Conservation (phyloP, 2,888 invertebrate species). For the Amblyjoppa proteus region DNA sequence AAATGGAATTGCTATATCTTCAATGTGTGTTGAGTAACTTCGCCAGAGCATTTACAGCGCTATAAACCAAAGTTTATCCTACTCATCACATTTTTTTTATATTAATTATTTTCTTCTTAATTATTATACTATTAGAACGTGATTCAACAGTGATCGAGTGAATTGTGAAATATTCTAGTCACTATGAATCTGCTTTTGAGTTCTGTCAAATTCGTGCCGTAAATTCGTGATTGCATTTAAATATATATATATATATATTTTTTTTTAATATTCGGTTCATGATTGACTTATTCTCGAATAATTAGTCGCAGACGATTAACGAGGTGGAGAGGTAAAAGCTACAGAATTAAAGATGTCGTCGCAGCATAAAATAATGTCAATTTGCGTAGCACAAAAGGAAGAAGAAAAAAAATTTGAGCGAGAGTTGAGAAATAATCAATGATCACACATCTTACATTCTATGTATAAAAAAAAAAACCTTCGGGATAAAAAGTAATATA, state of each 20-base stretch:
- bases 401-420: slow-evolving; percentile 18
- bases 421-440: slow-evolving; percentile 61
- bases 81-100: slow-evolving; percentile 75
- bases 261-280: slow-evolving; percentile 46
- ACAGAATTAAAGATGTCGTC: slow-evolving; percentile 70
- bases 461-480: slow-evolving; percentile 46
- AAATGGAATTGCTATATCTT: slow-evolving; percentile 57
- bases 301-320: slow-evolving; percentile 68
- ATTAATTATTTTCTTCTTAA: slow-evolving; percentile 75
- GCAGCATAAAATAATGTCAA: slow-evolving; percentile 76
- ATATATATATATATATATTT: slow-evolving; percentile 44
- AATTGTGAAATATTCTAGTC: slow-evolving; percentile 85
- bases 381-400: slow-evolving; percentile 73
- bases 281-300: slow-evolving; percentile 26
- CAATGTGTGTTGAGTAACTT: slow-evolving; percentile 61
- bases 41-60: slow-evolving; percentile 73
- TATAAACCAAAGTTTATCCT: slow-evolving; percentile 83
- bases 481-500: slow-evolving; percentile 75
- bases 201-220: slow-evolving; percentile 72
- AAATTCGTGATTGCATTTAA: slow-evolving; percentile 43
- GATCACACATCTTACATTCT: slow-evolving; percentile 62
- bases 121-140: slow-evolving; percentile 77
- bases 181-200: slow-evolving; percentile 80
- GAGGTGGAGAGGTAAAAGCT: slow-evolving; percentile 65
- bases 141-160: slow-evolving; percentile 80